phyloP scores from a whole-genome alignment of 1,140 invertebrate species.

The Pseudomyrmex gracilis region DNA sequence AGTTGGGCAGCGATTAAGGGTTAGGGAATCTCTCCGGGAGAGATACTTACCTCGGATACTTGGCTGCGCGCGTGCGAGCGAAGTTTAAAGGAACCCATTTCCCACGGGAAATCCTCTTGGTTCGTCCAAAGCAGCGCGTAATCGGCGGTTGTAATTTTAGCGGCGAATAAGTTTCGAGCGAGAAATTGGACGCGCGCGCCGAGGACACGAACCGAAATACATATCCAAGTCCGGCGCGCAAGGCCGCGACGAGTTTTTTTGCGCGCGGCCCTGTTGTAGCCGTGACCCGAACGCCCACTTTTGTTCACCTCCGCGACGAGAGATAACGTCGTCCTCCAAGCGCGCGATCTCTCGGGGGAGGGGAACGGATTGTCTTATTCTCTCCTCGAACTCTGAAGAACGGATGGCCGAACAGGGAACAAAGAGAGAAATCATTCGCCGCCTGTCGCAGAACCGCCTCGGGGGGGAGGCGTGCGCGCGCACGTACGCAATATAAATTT shows the following conservation, averaged over 20 bases:
- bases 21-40: constrained; percentile 16
- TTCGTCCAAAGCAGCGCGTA: too few relatives aligned
- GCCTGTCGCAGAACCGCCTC: too few relatives aligned
- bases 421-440: constrained; percentile 6
- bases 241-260: too few relatives aligned
- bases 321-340: constrained; percentile 28
- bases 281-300: constrained; percentile 64
- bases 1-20: constrained; percentile 9
- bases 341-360: neutral
- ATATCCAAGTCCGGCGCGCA: too few relatives aligned
- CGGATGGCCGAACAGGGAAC: neutral
- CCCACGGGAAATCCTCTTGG: neutral
- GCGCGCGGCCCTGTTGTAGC: constrained; percentile 64
- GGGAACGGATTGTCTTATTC: constrained; percentile 23
- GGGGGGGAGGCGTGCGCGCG: too few relatives aligned
- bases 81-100: constrained; percentile 16
- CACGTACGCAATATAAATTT: neutral
- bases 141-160: neutral
- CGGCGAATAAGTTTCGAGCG: neutral
- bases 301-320: constrained; percentile 30
- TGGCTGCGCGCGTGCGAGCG: neutral
- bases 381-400: constrained; percentile 14
- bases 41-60: neutral
- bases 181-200: neutral
- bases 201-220: too few relatives aligned